These are phyloP conservation scores for Symphodus melops DNA, from an alignment of 2,113 vertebrate genomes.

Conservation along the genomic window DNA sequence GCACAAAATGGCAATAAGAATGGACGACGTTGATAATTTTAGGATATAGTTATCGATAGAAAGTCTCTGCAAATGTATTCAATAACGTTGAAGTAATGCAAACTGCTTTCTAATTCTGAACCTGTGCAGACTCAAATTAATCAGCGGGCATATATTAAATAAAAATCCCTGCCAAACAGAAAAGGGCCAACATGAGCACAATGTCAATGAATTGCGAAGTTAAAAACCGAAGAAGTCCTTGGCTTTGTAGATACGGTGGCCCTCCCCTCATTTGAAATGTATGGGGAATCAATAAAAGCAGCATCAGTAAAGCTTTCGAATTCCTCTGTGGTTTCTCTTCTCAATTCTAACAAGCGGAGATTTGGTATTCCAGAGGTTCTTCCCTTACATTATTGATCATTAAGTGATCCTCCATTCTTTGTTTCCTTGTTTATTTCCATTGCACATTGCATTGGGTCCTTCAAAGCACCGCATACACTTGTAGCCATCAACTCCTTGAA, in stretches of 20 bases:
- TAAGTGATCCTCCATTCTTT: slow-evolving; percentile 35
- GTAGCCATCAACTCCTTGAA: neutral
- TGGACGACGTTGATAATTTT: neutral
- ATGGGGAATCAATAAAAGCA: slow-evolving; percentile 31
- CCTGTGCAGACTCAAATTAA: neutral
- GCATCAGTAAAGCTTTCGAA: neutral
- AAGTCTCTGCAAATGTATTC: neutral
- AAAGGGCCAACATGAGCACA: neutral
- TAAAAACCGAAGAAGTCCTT: neutral
- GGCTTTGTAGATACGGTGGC: neutral
- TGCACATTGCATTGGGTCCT: neutral
- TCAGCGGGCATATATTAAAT: neutral
- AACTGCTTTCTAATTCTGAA: neutral
- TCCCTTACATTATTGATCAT: slow-evolving; percentile 40
- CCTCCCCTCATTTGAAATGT: slow-evolving; percentile 2
- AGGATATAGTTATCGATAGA: neutral
- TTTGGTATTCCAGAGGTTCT: slow-evolving; percentile 6
- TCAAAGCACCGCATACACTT: neutral
- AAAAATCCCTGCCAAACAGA: neutral
- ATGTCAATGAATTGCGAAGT: neutral
- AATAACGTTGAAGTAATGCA: neutral
- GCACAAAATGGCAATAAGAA: neutral
- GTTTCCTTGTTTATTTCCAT: neutral
- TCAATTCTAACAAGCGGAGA: slow-evolving; percentile 17
- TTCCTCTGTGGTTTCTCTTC: slow-evolving; percentile 25